Evolutionary conservation across 2,888 invertebrate genomes (phyloP), one percentile per base, ranked within the genome.

Genomic region (Eurois occulta): DNA sequence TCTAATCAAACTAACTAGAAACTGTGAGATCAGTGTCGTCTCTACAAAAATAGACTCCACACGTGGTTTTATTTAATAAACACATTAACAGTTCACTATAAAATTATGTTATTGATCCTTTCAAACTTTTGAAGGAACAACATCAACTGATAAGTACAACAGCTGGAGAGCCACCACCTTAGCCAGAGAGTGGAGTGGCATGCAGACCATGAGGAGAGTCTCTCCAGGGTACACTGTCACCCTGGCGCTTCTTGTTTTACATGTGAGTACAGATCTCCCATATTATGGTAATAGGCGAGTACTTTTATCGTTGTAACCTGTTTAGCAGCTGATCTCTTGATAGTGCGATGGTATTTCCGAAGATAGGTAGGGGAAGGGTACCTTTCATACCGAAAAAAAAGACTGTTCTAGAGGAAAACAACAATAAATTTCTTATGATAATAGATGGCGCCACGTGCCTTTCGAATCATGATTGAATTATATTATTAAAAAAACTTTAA

Each of bases 131-230:
- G 2, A 28, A 86, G 83, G 70, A 32, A 72, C 60, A 32, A 21
- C 46, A 28, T 2, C 73, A 8, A 46, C 24, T 24, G 90, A 88
- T 1, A 88, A 90, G n/a, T 78, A 82, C 10, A 88, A 90, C 13
- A 84, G 80, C 52, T 96, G 95, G 95, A 93, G 92, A 85, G 82
- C 89, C 1, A 83, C 79, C 5, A 87, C 92, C 28, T 80, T 96
- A 35, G 93, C 93, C 0, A 92, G 91, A 72, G 95, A 96, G 80
- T 96, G 95, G 96, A 91, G 90, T 58, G 58, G 75, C 2, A 83
- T 95, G 89, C 96, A 95, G 81, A 92, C 94, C 0, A 87, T 85
- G 65, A 92, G 96, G n/a, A 90, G 93, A 80, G 94, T 92, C 0
- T 87, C 90, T 2, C 94, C 95, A 0, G 92, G 91, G 0, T 90